Percentiles rank a stretch among this genome's conserved stretches.
These are phyloP conservation scores for Epistrophe eligans DNA, from an alignment of 2,888 invertebrate species.

Conservation along the genomic window DNA sequence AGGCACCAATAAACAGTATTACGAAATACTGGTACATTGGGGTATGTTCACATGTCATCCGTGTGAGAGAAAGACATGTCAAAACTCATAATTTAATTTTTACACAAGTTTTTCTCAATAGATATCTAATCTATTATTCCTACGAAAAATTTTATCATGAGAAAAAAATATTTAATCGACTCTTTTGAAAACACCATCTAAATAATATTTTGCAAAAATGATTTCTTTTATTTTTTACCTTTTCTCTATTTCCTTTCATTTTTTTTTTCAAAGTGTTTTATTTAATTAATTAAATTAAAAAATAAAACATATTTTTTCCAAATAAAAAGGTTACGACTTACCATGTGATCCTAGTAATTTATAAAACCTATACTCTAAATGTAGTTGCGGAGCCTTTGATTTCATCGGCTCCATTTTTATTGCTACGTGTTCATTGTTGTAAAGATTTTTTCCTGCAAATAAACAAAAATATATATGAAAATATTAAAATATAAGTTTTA, in stretches of 20 bases:
- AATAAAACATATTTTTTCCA: not conserved
- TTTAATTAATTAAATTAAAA: not conserved
- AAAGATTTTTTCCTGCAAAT: conserved; percentile 98
- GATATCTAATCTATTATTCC: too few species aligned
- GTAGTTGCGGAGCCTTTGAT: conserved; percentile 99
- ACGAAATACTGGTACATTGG: too few species aligned
- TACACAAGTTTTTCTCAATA: too few species aligned
- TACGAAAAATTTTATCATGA: not conserved
- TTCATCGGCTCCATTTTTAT: conserved; percentile 99
- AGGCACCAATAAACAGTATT: too few species aligned
- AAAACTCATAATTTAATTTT: too few species aligned
- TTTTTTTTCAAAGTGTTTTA: conserved; percentile 20
- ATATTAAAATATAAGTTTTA: not conserved
- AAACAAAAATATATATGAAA: conserved; percentile 62
- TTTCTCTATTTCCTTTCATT: conserved; percentile 54
- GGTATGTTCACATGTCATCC: too few species aligned
- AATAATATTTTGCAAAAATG: conserved; percentile 54
- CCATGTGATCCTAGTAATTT: conserved; percentile 99
- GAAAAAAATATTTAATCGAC: not conserved
- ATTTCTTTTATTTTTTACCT: not conserved
- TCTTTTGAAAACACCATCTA: not conserved
- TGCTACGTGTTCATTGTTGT: conserved; percentile 99
- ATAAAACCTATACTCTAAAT: conserved; percentile 99
- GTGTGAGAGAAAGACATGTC: too few species aligned
- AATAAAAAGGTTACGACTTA: conserved; percentile 85